Evolutionary conservation across 2,888 invertebrate genomes (phyloP).

Genomic region (Nomada ferruginata): DNA sequence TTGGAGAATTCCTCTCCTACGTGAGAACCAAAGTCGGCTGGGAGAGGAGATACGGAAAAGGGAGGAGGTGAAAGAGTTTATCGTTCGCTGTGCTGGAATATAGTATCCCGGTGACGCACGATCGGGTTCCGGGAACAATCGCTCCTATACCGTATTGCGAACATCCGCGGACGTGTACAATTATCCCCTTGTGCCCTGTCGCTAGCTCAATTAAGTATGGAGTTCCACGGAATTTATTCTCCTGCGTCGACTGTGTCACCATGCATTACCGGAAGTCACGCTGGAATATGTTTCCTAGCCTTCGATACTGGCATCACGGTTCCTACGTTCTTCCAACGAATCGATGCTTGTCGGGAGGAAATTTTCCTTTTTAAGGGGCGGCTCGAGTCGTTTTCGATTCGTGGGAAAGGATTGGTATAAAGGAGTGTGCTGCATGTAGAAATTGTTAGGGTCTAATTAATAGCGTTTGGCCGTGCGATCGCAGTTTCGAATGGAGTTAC

Average conservation of each 20-base stretch:
- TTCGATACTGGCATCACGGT: slow-evolving; percentile 7
- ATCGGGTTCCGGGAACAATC: slow-evolving; percentile 70
- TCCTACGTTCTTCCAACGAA: neutral
- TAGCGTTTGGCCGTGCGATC: no score
- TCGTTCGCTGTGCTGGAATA: slow-evolving; percentile 62
- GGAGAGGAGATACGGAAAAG: slow-evolving; percentile 53
- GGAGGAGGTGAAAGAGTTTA: slow-evolving; percentile 64
- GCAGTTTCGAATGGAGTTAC: no score
- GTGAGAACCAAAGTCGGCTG: slow-evolving; percentile 75
- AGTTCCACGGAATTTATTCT: slow-evolving; percentile 59
- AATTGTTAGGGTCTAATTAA: no score
- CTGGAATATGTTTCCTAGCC: slow-evolving; percentile 37
- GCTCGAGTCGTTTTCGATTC: no score
- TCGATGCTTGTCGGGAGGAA: neutral
- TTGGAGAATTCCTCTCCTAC: slow-evolving; percentile 77
- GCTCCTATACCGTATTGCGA: slow-evolving; percentile 65
- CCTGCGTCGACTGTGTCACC: slow-evolving; percentile 40
- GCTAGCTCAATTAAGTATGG: slow-evolving; percentile 67
- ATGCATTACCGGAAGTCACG: slow-evolving; percentile 52
- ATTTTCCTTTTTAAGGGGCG: neutral
- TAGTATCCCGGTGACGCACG: slow-evolving; percentile 67
- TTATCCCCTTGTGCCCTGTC: slow-evolving; percentile 65
- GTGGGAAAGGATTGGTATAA: no score
- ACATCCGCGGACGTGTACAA: slow-evolving; percentile 68
- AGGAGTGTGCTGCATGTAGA: no score